phyloP scores from a whole-genome alignment of 2,113 vertebrate species.

The Isichthys henryi region DNA sequence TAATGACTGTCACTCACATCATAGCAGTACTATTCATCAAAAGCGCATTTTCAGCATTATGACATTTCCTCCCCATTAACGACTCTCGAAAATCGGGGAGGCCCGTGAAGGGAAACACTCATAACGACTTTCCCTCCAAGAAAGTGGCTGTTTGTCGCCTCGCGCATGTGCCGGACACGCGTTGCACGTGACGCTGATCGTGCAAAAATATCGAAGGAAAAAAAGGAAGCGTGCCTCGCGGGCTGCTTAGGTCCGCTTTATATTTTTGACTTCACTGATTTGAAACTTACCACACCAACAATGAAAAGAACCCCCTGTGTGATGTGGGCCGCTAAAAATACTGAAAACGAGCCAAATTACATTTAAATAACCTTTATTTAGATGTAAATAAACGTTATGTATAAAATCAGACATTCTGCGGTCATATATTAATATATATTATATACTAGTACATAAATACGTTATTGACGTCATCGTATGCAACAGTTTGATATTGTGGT shows the following conservation, averaged over 20 bases:
- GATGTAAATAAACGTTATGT: not conserved
- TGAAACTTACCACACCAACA: not conserved
- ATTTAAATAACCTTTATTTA: not conserved
- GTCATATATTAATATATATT: not conserved
- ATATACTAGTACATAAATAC: not conserved
- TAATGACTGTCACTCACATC: not conserved
- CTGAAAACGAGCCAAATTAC: not conserved
- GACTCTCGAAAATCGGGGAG: not conserved
- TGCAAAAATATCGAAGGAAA: not conserved
- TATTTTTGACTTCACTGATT: not conserved
- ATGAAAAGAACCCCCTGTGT: not conserved
- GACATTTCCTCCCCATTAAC: not conserved
- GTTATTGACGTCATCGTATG: not conserved
- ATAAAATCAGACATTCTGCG: not conserved
- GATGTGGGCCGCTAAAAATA: not conserved
- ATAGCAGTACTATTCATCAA: not conserved
- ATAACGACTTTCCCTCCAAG: not conserved
- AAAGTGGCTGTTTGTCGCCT: not conserved
- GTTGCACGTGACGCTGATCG: not conserved
- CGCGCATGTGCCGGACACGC: not conserved
- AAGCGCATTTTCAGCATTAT: not conserved
- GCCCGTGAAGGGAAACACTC: not conserved
- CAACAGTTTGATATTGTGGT: not conserved
- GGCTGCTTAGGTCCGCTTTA: not conserved
- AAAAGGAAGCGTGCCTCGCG: not conserved